Evolutionary conservation across 2,888 invertebrate species (phyloP).

Genomic region (Protophormia terraenovae): DNA sequence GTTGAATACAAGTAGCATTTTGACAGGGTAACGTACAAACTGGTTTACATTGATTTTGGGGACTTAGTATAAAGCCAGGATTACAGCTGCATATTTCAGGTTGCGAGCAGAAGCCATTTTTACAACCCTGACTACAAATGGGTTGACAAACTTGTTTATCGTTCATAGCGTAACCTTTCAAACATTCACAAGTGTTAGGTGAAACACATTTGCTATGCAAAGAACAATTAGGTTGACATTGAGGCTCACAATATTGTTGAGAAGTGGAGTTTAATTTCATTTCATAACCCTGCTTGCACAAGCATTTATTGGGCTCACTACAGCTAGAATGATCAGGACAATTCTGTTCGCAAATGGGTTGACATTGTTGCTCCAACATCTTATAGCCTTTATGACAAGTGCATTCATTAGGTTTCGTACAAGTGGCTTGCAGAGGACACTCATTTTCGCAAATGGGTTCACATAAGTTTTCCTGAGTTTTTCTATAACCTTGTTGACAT

Average conservation of each 20-base stretch:
- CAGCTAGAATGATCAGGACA: conserved; percentile 76
- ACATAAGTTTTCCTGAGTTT: neutral
- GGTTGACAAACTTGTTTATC: conserved; percentile 67
- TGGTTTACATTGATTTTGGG: conserved; percentile 74
- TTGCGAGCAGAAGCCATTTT: conserved; percentile 73
- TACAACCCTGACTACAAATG: conserved; percentile 71
- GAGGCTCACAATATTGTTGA: conserved; percentile 75
- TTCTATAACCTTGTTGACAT: conserved; percentile 30
- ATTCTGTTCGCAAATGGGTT: conserved; percentile 65
- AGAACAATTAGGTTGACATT: conserved; percentile 73
- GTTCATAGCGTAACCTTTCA: conserved; percentile 79
- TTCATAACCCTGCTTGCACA: conserved; percentile 76
- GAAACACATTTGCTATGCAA: conserved; percentile 76
- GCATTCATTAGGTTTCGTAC: conserved; percentile 30
- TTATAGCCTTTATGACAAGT: conserved; percentile 26
- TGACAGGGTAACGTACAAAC: conserved; percentile 74
- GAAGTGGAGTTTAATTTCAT: conserved; percentile 74
- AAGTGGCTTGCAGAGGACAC: conserved; percentile 40
- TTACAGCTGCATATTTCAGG: conserved; percentile 74
- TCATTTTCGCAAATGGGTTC: conserved; percentile 57
- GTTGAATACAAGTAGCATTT: conserved; percentile 82
- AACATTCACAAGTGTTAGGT: conserved; percentile 77
- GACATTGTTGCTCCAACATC: conserved; percentile 68
- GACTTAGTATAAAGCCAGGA: conserved; percentile 77
- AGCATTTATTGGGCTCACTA: conserved; percentile 75